Conservation (phyloP, 2,888 invertebrate species). For the Tipula lateralis region DNA sequence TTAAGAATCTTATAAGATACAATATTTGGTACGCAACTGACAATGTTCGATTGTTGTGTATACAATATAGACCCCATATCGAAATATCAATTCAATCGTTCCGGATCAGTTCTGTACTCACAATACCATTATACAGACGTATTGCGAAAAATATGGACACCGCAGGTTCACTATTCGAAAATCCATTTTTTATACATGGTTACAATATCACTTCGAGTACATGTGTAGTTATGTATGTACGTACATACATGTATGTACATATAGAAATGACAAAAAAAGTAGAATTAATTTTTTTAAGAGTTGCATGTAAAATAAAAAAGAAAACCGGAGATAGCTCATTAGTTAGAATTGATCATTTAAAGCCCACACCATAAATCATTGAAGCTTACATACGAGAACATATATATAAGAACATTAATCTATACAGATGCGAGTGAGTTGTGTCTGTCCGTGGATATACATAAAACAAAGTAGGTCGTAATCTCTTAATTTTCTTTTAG, state of each 20-base stretch:
- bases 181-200: no score
- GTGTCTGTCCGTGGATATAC: no score
- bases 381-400: not conserved
- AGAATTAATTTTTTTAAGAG: not conserved
- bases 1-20: no score
- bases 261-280: not conserved
- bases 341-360: conserved; percentile 19
- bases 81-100: not conserved
- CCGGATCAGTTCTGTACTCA: not conserved
- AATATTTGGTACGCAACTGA: no score
- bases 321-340: conserved; percentile 19
- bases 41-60: not conserved
- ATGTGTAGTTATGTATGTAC: not conserved
- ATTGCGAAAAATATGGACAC: not conserved
- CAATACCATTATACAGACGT: not conserved
- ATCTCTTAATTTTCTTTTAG: no score
- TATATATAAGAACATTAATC: not conserved
- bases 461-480: not conserved
- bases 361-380: conserved; percentile 19
- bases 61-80: not conserved
- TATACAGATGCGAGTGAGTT: no score
- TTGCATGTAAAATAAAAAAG: not conserved
- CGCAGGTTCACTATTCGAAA: no score
- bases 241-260: not conserved
- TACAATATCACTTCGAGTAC: not conserved